Percentiles rank a stretch among this genome's conserved stretches.
These are phyloP conservation scores for Piscicola geometra DNA, from an alignment of 2,888 invertebrate species.

Conservation along the genomic window DNA sequence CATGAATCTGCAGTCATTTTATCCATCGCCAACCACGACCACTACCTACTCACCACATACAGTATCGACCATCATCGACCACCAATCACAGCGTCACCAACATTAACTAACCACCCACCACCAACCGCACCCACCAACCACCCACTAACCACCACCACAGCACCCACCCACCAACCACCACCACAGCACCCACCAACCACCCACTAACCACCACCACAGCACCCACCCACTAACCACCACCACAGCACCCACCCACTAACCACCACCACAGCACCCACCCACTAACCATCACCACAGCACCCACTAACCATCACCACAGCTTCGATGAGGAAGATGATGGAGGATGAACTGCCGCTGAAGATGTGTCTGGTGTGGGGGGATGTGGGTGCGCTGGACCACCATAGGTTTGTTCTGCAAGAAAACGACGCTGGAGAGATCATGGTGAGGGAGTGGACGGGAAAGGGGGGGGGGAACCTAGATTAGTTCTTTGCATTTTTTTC, in stretches of 20 bases:
- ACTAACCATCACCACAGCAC: background rate
- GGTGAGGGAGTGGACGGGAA: slow-evolving; percentile 55
- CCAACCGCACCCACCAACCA: background rate
- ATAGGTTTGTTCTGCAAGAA: slow-evolving; percentile 61
- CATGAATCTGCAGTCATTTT: no score
- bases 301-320: slow-evolving; percentile 29
- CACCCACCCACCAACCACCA: background rate
- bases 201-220: background rate
- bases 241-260: no score
- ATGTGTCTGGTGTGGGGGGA: slow-evolving; percentile 58
- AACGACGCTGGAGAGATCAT: slow-evolving; percentile 61
- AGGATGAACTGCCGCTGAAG: slow-evolving; percentile 58
- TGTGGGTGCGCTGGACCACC: slow-evolving; percentile 47
- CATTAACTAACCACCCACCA: background rate
- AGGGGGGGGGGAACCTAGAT: background rate
- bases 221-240: background rate
- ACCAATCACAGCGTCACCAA: background rate
- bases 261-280: background rate
- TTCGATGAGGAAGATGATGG: slow-evolving; percentile 56
- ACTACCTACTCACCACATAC: no score
- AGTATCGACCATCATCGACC: background rate
- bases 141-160: background rate
- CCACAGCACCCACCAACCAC: background rate
- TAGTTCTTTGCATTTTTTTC: background rate
- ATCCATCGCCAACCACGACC: no score